Evolutionary conservation across 2,797 vertebrate species (phyloP).

Genomic region (Urocyon cinereoargenteus): DNA sequence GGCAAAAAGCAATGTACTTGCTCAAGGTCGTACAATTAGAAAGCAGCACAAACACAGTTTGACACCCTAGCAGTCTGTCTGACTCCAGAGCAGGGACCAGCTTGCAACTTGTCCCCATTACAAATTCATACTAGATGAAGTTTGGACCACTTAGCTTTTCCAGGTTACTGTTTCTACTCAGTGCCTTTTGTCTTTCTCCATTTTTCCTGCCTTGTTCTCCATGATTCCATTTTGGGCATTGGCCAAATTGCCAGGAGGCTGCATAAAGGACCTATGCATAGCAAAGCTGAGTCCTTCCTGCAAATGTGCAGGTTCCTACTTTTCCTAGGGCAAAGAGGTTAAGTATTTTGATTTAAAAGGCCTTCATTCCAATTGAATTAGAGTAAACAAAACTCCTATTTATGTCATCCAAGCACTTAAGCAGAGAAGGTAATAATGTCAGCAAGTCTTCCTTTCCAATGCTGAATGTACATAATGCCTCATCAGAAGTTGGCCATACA

Average conservation of each 20-base stretch:
- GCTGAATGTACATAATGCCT: constrained; percentile 38
- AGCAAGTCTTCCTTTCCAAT: constrained; percentile 49
- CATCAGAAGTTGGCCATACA: neutral
- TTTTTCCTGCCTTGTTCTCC: neutral
- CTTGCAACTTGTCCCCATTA: neutral
- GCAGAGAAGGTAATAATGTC: constrained; percentile 62
- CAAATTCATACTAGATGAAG: neutral
- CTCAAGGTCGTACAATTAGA: neutral
- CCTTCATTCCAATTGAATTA: constrained; percentile 52
- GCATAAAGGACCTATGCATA: neutral
- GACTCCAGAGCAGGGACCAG: neutral
- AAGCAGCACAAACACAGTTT: neutral
- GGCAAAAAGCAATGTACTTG: neutral
- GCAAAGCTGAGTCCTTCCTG: neutral
- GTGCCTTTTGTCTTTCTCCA: neutral
- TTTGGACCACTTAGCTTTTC: neutral
- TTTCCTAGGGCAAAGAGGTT: constrained; percentile 52
- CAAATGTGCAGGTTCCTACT: constrained; percentile 53
- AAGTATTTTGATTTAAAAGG: constrained; percentile 68
- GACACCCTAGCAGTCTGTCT: neutral
- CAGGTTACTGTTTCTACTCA: neutral
- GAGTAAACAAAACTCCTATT: constrained; percentile 55
- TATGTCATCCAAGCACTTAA: constrained; percentile 66
- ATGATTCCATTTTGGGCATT: neutral
- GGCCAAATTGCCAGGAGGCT: constrained; percentile 12